phyloP scores from a whole-genome alignment of 2,888 invertebrate species.

The Cryptocephalus moraei region DNA sequence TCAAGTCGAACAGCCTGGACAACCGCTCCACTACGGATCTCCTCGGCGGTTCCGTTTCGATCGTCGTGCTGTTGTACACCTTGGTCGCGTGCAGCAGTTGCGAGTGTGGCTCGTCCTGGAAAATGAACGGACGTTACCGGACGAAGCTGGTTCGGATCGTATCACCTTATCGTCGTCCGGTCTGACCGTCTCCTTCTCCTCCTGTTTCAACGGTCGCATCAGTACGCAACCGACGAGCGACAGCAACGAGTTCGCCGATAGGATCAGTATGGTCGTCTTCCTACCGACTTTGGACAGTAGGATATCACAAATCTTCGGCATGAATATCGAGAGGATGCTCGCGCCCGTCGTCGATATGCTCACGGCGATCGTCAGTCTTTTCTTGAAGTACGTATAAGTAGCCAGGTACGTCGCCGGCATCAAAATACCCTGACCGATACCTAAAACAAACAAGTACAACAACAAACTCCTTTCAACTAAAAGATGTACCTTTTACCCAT shows the following conservation, averaged over 20 bases:
- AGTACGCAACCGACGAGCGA: conserved; percentile 39
- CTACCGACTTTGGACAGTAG: conserved; percentile 35
- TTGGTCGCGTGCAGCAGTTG: conserved; percentile 5
- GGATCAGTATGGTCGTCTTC: conserved; percentile 39
- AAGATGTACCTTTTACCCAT: conserved; percentile 23
- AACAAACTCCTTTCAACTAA: too few species aligned
- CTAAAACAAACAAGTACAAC: too few species aligned
- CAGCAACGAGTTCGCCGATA: conserved; percentile 40
- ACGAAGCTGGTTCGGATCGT: neutral
- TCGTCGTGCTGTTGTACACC: conserved; percentile 28
- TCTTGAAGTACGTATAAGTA: conserved; percentile 41
- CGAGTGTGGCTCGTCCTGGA: conserved; percentile 11
- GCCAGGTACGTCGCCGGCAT: conserved; percentile 40
- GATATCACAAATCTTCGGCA: conserved; percentile 39
- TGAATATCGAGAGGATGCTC: conserved; percentile 39
- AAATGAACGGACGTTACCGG: conserved; percentile 2
- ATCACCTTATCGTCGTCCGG: neutral
- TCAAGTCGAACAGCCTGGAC: conserved; percentile 28
- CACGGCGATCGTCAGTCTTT: conserved; percentile 40
- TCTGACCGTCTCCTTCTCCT: neutral
- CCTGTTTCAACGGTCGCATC: conserved; percentile 33
- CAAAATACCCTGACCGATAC: conserved; percentile 39
- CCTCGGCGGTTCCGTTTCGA: conserved; percentile 12
- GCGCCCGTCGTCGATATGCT: conserved; percentile 40
- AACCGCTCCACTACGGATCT: conserved; percentile 19